Evolutionary conservation across 2,113 vertebrate genomes (phyloP).

Genomic region (Halichoerus grypus): DNA sequence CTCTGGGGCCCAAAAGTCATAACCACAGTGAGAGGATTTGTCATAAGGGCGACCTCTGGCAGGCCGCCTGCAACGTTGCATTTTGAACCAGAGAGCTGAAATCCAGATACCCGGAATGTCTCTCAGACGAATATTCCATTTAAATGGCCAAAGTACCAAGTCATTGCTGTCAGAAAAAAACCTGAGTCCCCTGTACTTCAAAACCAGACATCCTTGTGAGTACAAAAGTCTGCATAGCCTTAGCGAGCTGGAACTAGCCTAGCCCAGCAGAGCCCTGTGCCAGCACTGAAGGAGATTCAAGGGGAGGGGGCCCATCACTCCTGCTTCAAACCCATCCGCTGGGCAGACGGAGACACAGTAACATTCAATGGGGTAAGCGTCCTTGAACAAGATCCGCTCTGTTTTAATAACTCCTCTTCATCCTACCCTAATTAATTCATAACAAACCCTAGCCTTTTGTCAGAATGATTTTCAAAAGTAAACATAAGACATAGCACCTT

Average conservation of each 20-base stretch:
- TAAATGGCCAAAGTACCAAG: background rate
- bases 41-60: background rate
- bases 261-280: background rate
- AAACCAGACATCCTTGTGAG: background rate
- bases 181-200: background rate
- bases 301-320: fast-evolving
- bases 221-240: background rate
- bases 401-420: background rate
- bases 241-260: background rate
- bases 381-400: background rate
- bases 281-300: background rate
- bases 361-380: background rate
- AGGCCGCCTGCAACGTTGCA: background rate
- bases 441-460: background rate
- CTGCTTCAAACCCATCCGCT: background rate
- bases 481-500: background rate
- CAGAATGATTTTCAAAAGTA: background rate
- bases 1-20: background rate
- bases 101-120: background rate
- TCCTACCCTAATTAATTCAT: background rate
- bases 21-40: background rate
- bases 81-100: background rate
- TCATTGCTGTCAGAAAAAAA: background rate
- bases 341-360: background rate
- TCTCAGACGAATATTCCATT: background rate